A percentile compares a stretch with the other conserved stretches of the same genome.
Conservation (phyloP, 2,888 invertebrate species). For the Gibbula magus region DNA sequence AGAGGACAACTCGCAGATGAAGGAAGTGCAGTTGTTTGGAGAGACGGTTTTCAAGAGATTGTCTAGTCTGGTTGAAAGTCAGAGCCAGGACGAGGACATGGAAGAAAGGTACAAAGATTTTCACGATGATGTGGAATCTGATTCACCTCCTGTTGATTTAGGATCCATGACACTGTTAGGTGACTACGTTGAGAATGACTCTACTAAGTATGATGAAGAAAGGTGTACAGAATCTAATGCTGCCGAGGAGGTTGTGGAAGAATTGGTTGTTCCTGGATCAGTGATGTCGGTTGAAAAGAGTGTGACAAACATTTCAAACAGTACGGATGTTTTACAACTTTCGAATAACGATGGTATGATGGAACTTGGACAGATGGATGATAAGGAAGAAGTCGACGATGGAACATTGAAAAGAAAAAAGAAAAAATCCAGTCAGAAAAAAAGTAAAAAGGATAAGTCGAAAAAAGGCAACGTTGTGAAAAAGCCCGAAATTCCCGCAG, state of each 20-base stretch:
- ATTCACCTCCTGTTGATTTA: not conserved
- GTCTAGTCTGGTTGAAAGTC: constrained; percentile 57
- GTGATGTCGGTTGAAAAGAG: not conserved
- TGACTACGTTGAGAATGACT: not conserved
- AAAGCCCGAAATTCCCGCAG: constrained; percentile 16
- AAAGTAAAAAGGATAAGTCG: not conserved
- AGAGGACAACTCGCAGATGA: constrained; percentile 28
- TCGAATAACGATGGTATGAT: not conserved
- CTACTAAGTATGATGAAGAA: not conserved
- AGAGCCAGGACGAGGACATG: constrained; percentile 29
- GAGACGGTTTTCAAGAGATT: constrained; percentile 59
- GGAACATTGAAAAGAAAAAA: constrained; percentile 11
- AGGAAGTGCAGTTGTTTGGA: constrained; percentile 49
- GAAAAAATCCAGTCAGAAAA: not conserved
- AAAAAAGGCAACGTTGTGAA: not conserved
- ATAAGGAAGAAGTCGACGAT: not conserved
- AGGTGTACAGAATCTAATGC: not conserved
- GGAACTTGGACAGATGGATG: not conserved
- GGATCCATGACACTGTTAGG: not conserved
- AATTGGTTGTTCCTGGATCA: not conserved
- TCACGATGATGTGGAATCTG: not conserved
- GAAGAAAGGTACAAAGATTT: constrained; percentile 14
- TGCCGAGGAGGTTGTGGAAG: not conserved
- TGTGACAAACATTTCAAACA: not conserved
- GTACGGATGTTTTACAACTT: not conserved